A percentile compares a stretch with the other conserved stretches of the same genome.
phyloP scores from a whole-genome alignment of 2,797 vertebrate species.

The Liparis tanakae region DNA sequence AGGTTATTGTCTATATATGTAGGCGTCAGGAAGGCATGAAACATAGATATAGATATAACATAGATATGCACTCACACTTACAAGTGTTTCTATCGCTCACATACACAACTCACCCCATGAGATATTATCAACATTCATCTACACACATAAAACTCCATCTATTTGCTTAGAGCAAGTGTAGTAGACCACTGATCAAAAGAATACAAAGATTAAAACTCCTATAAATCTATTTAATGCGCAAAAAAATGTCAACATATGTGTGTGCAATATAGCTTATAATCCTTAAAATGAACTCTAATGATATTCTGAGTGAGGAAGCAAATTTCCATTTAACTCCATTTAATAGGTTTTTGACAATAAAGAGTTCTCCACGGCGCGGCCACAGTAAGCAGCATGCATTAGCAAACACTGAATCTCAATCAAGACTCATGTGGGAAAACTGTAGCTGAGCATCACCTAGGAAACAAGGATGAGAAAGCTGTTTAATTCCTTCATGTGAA shows the following conservation, averaged over 20 bases:
- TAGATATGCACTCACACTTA: constrained; percentile 7
- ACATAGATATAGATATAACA: not conserved
- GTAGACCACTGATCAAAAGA: not conserved
- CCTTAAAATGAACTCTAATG: constrained; percentile 42
- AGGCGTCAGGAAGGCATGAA: not conserved
- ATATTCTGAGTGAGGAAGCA: constrained; percentile 30
- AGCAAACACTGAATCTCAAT: constrained; percentile 55
- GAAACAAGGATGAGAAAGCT: constrained; percentile 68
- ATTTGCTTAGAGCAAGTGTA: not conserved
- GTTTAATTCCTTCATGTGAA: constrained; percentile 58
- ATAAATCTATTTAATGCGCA: constrained; percentile 4
- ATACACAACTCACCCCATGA: not conserved
- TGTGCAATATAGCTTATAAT: constrained; percentile 12
- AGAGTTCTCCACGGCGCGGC: constrained; percentile 30
- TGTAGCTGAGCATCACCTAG: constrained; percentile 66
- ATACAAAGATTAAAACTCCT: not conserved
- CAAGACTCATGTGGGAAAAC: constrained; percentile 45
- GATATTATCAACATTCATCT: not conserved
- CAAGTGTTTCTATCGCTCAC: not conserved
- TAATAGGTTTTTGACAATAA: constrained; percentile 45
- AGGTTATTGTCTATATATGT: not conserved
- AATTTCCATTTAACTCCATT: constrained; percentile 36
- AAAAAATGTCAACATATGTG: not conserved
- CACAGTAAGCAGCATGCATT: constrained; percentile 35
- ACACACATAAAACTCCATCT: not conserved